Percentiles rank a stretch among this genome's conserved stretches.
Conservation (phyloP, 2,888 invertebrate genomes). For the Ophion ventricosus region DNA sequence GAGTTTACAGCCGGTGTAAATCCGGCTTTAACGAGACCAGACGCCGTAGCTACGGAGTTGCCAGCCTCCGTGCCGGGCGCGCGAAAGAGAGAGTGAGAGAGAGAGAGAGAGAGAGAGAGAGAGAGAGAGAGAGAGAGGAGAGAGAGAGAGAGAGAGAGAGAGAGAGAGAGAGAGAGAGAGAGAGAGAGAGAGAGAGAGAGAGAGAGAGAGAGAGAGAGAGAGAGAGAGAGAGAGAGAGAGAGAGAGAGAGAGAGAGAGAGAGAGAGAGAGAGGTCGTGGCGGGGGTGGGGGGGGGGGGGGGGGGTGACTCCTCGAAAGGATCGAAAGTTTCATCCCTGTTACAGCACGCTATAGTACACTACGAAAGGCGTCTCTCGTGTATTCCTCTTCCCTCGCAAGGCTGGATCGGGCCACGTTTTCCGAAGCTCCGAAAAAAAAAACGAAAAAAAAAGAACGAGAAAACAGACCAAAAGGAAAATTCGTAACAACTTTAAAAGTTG, state of each 20-base stretch:
- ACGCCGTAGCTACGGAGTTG: conserved; percentile 18
- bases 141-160: neutral
- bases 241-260: neutral
- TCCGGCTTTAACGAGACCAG: conserved; percentile 69
- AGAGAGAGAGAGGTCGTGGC: conserved; percentile 4
- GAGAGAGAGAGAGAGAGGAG: neutral
- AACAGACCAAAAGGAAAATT: conserved; percentile 29
- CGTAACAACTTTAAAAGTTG: conserved; percentile 62
- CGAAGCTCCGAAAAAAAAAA: conserved; percentile 37
- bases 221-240: neutral
- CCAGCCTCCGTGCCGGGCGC: no score
- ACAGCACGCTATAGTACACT: conserved; percentile 16
- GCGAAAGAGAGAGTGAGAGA: conserved; percentile 4
- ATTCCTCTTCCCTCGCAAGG: conserved; percentile 28
- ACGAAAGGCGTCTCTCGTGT: conserved; percentile 23
- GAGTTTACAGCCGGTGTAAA: conserved; percentile 72
- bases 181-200: neutral
- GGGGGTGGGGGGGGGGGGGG: neutral
- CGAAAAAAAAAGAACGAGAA: neutral
- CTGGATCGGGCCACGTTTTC: conserved; percentile 38
- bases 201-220: neutral
- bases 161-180: neutral
- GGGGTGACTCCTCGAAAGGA: conserved; percentile 41
- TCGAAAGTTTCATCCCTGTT: conserved; percentile 60
- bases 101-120: neutral